Conservation (phyloP, 2,113 vertebrate species). For the Cygnus buccinator region DNA sequence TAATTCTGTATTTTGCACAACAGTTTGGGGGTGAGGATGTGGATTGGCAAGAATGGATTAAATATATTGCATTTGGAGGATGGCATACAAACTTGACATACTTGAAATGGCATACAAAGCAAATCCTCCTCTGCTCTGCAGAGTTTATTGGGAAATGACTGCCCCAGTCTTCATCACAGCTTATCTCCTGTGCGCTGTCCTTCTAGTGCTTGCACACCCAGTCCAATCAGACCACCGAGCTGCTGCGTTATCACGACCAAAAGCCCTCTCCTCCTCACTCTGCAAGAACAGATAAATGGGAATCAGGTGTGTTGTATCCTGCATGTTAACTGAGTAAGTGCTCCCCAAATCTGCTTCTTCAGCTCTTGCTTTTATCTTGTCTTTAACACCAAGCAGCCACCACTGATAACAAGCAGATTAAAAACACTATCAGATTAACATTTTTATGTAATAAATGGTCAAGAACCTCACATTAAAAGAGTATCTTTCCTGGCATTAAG, state of each 20-base stretch:
- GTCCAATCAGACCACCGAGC: neutral
- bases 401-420: conserved; percentile 69
- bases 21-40: neutral
- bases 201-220: accelerated
- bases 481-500: conserved; percentile 70
- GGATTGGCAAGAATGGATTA: neutral
- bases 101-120: neutral
- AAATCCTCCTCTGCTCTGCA: neutral
- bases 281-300: conserved; percentile 45
- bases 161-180: neutral
- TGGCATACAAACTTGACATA: no score
- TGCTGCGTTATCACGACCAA: neutral
- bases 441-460: conserved; percentile 72
- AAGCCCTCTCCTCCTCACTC: conserved; percentile 30
- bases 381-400: conserved; percentile 47
- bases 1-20: neutral
- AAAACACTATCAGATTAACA: conserved; percentile 74
- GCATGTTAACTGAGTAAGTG: conserved; percentile 19
- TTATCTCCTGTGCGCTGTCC: neutral
- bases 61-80: neutral
- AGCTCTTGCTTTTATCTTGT: conserved; percentile 54
- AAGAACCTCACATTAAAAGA: conserved; percentile 69
- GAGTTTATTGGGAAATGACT: neutral
- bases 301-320: conserved; percentile 4
- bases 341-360: conserved; percentile 56